phyloP scores from a whole-genome alignment of 2,888 invertebrate species.

The Glomeris marginata region DNA sequence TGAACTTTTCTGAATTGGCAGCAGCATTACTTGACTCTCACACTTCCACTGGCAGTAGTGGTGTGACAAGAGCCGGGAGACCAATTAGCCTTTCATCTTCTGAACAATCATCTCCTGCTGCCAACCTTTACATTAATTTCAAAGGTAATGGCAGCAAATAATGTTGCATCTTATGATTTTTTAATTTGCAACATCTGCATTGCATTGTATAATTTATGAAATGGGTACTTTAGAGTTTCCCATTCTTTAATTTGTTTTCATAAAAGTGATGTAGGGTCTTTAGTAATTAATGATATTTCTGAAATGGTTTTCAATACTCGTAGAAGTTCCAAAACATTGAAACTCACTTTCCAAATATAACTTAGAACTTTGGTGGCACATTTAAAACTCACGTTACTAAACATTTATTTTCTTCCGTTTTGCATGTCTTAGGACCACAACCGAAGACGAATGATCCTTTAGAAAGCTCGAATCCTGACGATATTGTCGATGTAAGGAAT shows the following conservation, averaged over 20 bases:
- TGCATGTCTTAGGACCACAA: background rate
- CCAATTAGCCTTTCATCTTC: conserved; percentile 13
- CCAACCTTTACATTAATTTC: conserved; percentile 1
- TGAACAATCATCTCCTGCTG: conserved; percentile 12
- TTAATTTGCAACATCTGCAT: too few relatives aligned
- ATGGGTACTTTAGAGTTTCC: background rate
- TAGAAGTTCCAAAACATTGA: too few relatives aligned
- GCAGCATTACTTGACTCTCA: conserved; percentile 39
- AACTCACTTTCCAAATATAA: too few relatives aligned
- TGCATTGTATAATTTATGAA: background rate
- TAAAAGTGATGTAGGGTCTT: too few relatives aligned
- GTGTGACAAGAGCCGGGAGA: conserved; percentile 7
- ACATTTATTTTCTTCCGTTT: too few relatives aligned
- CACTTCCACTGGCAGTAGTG: conserved; percentile 6
- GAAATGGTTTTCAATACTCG: too few relatives aligned
- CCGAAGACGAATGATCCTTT: background rate
- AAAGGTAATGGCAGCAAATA: conserved; percentile 5
- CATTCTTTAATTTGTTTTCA: background rate
- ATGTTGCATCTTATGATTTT: background rate
- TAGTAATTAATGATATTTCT: too few relatives aligned
- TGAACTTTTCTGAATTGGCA: conserved; percentile 35
- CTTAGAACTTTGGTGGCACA: too few relatives aligned
- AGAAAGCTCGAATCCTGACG: conserved; percentile 9
- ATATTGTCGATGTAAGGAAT: conserved; percentile 6
- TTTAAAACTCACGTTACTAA: too few relatives aligned